Evolutionary conservation across 2,113 vertebrate genomes (phyloP), one percentile per base, ranked within the genome.

Genomic region (Myrmecophaga tridactyla): DNA sequence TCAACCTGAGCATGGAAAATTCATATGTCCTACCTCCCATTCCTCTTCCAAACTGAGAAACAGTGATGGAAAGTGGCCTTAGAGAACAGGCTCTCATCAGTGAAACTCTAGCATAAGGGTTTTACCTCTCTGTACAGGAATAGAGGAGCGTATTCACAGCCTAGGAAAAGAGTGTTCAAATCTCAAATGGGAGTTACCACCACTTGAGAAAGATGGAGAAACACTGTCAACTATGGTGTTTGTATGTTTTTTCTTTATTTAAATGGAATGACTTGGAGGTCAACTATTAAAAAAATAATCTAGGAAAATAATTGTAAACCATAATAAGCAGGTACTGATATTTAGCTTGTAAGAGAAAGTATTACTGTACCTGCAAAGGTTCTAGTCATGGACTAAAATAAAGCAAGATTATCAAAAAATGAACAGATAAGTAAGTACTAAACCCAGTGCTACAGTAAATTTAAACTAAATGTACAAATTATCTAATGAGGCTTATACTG

Each of bases 391-490:
- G 43, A 58, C 60, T 34, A 62, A 91, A 95, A 95, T 90, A 63
- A 89, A 89, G 23, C 8, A 81, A 4, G 27, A 84, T 77, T 96
- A 86, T 58, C 65, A 92, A n/a, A n/a, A n/a, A n/a, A 75, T 36
- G 53, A 83, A 91, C 51, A 97, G 3, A 75, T 3, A 3, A 85
- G 27, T 88, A 72, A 83, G 29, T 77, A 65, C 8, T 62, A 93
- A 89, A 94, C 76, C 9, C 56, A 96, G 23, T 78, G 58, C 34
- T 94, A 48, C 82, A 12, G 25, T 23, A 95, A 80, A 96, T 67
- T 92, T 31, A 93, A 95, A 96, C 31, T 97, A 69, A 97, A 95
- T 36, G 27, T n/a, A 86, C 72, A 53, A 58, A 60, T 41, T 84
- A 46, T 67, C 63, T 67, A 48, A 25, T 10, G 15, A 5, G 58